Base-by-base conservation (phyloP, 2,797 vertebrate species). In the Myotis daubentonii region DNA sequence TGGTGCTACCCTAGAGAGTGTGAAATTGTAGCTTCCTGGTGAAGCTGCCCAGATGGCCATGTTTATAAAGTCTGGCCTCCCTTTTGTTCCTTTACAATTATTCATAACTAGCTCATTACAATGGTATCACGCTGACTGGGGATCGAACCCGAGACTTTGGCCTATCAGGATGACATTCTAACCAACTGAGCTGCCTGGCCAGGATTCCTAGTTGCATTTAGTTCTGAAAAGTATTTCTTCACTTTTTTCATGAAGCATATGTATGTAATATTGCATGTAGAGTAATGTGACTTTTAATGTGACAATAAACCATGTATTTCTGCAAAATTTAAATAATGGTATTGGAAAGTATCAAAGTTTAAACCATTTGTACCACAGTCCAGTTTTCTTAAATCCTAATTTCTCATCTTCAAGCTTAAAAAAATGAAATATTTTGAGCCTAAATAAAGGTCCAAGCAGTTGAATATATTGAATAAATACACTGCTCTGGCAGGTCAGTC, bases 281-380 rank as follows among this genome's bases (percentile, higher is more conserved):
- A 74, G 7, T 91, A 84, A 44, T 38, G 28, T 72, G 75, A 82
- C 28, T 89, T 88, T 90, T 94, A 87, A 44, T 62, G 19, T 88
- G 51, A 62, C 28, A 91, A 82, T 22, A 89, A 91, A 65, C 65
- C 38, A 71, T 20, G 4, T 78, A 41, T 66, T 91, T 85, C 47
- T 79, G 25, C 16, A 88, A 91, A 88, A 70, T 16, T 86, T 41
- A 72, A 94, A 85, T 36, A 86, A 72, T 62, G 4, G 16, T 68
- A 82, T 36, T 91, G 9, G 28, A 92, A 96, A 94, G 19, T 22
- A 72, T 70, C n/a, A 70, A 74, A 70, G 20, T 70, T 78, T 91
- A 96, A 90, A 88, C 22, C 8, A 71, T 78, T 74, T 92, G 92
- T 66, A 82, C 23, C 33, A 89, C 11, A 41, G 36, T 76, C 91